Conservation (phyloP, 2,797 vertebrate genomes). For the Caiman crocodilus region DNA sequence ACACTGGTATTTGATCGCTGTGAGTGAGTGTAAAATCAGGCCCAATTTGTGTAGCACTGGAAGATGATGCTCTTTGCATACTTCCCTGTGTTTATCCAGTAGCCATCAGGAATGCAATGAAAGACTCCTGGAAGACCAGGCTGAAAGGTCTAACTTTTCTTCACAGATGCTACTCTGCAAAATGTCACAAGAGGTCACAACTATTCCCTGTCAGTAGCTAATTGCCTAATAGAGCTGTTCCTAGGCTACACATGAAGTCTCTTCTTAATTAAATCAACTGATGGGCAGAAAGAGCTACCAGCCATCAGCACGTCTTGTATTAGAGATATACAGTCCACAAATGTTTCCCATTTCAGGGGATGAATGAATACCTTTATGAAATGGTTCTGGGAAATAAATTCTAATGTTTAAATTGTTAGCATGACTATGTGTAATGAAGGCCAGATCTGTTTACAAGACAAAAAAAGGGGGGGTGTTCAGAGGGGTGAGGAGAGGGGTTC, state of each 20-base stretch:
- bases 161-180: neutral
- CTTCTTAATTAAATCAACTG: neutral
- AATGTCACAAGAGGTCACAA: neutral
- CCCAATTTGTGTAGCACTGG: neutral
- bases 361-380: neutral
- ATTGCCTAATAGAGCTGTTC: neutral
- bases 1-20: neutral
- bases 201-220: neutral
- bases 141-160: neutral
- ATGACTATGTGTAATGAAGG: neutral
- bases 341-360: neutral
- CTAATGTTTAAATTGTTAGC: neutral
- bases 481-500: accelerated
- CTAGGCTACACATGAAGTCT: neutral
- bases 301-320: neutral
- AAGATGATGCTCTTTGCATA: neutral
- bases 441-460: neutral
- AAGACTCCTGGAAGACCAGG: neutral
- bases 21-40: neutral
- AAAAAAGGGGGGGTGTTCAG: neutral
- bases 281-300: neutral
- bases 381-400: neutral
- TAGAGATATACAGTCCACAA: neutral
- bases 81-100: neutral
- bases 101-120: neutral